Percentiles rank a stretch among this genome's conserved stretches.
Conservation (phyloP, 1,140 invertebrate genomes). For the Leptinotarsa texana region DNA sequence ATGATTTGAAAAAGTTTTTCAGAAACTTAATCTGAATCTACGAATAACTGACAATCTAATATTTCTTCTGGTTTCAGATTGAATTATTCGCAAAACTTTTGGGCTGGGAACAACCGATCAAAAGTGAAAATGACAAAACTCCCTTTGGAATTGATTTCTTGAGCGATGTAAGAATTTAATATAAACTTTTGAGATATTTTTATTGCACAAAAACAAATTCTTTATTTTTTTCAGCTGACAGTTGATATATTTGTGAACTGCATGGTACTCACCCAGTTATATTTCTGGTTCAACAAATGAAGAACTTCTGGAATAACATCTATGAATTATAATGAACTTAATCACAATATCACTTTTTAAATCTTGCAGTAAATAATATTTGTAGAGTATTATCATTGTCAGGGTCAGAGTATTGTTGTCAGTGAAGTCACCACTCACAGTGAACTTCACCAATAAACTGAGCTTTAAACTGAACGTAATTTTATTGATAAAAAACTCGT, state of each 20-base stretch:
- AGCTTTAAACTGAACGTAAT: no score
- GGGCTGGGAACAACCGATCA: constrained; percentile 18
- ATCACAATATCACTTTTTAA: no score
- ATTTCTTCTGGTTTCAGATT: background rate
- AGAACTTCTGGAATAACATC: background rate
- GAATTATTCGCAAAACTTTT: constrained; percentile 12
- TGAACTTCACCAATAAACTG: no score
- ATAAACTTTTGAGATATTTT: background rate
- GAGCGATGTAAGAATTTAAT: background rate
- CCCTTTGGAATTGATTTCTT: constrained; percentile 9
- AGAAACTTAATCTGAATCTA: no score
- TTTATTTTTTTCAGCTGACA: background rate
- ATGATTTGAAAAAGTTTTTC: background rate
- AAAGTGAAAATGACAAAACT: background rate
- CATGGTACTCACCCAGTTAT: constrained; percentile 18
- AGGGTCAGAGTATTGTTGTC: no score
- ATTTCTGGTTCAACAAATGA: constrained; percentile 20
- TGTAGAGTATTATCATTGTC: no score
- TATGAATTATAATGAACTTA: no score
- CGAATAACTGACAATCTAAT: background rate
- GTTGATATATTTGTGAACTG: constrained; percentile 18
- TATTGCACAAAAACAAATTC: background rate
- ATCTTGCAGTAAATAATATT: no score
- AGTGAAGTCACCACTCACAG: no score
- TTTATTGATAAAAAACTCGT: no score